phyloP scores from a whole-genome alignment of 2,797 vertebrate species.

The Arctocebus calabarensis region DNA sequence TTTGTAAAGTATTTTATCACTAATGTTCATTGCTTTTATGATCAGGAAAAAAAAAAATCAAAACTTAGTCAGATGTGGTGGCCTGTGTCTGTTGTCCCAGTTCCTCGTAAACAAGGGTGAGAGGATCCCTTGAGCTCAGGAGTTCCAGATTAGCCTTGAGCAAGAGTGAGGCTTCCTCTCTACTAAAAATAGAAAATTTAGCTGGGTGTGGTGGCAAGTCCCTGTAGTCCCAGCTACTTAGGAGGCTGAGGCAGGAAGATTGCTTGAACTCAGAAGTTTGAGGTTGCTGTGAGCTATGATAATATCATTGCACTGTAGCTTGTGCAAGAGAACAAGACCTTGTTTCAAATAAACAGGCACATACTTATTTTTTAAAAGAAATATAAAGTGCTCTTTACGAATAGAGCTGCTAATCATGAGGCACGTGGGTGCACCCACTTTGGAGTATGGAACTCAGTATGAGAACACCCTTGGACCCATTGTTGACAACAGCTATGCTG shows the following conservation, averaged over 20 bases:
- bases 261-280: neutral
- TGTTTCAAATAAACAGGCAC: neutral
- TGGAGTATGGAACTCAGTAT: neutral
- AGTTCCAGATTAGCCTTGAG: too few species aligned
- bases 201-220: too few species aligned
- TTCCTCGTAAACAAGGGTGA: neutral
- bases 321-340: neutral
- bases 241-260: neutral
- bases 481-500: neutral
- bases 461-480: neutral
- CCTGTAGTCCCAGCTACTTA: too few species aligned
- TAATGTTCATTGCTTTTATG: neutral
- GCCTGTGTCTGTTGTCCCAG: neutral
- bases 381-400: neutral
- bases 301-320: neutral
- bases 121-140: neutral
- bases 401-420: neutral
- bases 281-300: neutral
- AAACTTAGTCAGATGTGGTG: neutral
- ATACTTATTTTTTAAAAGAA: neutral
- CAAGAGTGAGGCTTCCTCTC: too few species aligned
- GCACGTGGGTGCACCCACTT: neutral
- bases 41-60: neutral
- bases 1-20: neutral
- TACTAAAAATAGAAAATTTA: too few species aligned